phyloP scores from a whole-genome alignment of 2,888 invertebrate species.

The Chloroclystis v-ata region DNA sequence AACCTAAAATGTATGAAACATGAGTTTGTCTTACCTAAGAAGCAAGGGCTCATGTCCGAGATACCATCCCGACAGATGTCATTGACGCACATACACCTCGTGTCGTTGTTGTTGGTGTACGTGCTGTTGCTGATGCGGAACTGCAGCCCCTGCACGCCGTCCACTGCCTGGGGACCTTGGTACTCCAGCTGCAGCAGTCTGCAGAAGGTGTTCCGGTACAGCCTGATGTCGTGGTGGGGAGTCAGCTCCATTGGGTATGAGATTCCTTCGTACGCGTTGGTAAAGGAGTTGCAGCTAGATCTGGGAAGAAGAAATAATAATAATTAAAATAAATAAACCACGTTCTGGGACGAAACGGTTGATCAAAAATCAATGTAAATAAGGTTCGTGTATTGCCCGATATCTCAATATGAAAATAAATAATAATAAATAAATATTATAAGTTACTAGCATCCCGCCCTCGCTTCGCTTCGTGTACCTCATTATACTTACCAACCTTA shows the following conservation, averaged over 20 bases:
- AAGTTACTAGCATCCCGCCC: too few species aligned
- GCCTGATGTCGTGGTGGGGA: slow-evolving; percentile 68
- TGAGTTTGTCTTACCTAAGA: slow-evolving; percentile 83
- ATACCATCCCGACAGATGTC: slow-evolving; percentile 77
- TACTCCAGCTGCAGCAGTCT: not conserved
- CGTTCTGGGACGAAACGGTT: too few species aligned
- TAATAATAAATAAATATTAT: too few species aligned
- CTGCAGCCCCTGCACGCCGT: not conserved
- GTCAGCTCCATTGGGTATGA: slow-evolving; percentile 81
- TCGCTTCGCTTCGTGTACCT: too few species aligned
- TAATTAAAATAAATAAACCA: not conserved
- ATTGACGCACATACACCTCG: slow-evolving; percentile 80
- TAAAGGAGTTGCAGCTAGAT: slow-evolving; percentile 81
- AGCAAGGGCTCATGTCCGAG: slow-evolving; percentile 83
- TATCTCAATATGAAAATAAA: too few species aligned
- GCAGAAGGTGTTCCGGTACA: slow-evolving; percentile 57
- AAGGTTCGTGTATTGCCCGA: too few species aligned
- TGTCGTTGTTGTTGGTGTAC: slow-evolving; percentile 74
- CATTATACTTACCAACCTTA: too few species aligned
- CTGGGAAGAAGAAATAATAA: slow-evolving; percentile 42
- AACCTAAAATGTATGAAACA: too few species aligned
- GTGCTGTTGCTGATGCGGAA: not conserved
- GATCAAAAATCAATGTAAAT: too few species aligned
- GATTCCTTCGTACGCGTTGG: slow-evolving; percentile 84
- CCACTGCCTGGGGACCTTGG: not conserved